phyloP scores from a whole-genome alignment of 2,888 invertebrate genomes.

The Nasonia oneida region DNA sequence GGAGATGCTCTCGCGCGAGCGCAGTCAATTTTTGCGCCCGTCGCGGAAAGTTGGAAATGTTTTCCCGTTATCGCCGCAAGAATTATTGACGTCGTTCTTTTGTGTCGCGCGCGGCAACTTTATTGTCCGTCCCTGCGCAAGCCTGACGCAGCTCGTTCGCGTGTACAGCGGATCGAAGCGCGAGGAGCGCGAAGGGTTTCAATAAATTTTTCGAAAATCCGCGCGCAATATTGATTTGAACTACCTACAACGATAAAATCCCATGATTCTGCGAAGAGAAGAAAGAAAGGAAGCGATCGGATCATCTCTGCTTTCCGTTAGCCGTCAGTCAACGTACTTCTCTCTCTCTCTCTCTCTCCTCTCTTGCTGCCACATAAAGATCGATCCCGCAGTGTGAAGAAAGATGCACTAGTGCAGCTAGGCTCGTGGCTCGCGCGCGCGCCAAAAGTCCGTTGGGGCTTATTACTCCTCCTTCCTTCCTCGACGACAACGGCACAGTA shows the following conservation, averaged over 20 bases:
- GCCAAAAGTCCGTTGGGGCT: slow-evolving; percentile 68
- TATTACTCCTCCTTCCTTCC: slow-evolving; percentile 50
- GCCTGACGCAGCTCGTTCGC: background rate
- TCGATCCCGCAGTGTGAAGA: background rate
- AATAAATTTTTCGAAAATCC: background rate
- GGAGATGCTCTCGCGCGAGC: slow-evolving; percentile 41
- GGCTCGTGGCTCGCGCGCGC: slow-evolving; percentile 53
- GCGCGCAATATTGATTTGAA: background rate
- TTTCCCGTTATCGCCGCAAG: slow-evolving; percentile 57
- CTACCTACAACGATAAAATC: background rate
- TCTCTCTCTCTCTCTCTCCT: background rate
- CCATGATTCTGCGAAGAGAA: background rate
- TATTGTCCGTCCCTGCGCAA: slow-evolving; percentile 18
- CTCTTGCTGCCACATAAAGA: background rate
- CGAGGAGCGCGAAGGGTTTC: background rate
- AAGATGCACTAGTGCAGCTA: background rate
- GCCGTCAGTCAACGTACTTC: background rate
- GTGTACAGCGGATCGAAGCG: background rate
- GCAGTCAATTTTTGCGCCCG: slow-evolving; percentile 49
- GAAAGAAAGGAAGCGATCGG: slow-evolving; percentile 4
- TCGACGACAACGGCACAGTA: background rate
- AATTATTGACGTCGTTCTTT: slow-evolving; percentile 61
- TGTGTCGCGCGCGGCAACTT: slow-evolving; percentile 42
- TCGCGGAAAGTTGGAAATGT: slow-evolving; percentile 57
- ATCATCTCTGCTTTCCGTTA: slow-evolving; percentile 14